phyloP scores from a whole-genome alignment of 2,888 invertebrate species.

The Mimachlamys varia region DNA sequence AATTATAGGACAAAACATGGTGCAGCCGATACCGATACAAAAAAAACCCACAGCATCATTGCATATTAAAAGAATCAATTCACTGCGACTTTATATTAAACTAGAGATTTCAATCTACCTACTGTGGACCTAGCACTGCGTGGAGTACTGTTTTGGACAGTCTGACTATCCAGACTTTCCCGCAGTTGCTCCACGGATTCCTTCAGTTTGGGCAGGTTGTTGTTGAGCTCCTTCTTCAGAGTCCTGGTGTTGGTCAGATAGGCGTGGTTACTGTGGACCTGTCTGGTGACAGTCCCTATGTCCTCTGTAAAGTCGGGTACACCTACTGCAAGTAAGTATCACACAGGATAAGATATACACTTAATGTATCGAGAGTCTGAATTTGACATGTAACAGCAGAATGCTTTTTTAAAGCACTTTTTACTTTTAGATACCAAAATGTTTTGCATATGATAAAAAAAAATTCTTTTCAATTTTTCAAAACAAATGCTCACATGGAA shows the following conservation, averaged over 20 bases:
- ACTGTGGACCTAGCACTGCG: constrained; percentile 60
- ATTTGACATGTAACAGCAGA: too few relatives aligned
- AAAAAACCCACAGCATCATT: too few relatives aligned
- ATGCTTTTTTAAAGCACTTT: too few relatives aligned
- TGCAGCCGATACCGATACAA: too few relatives aligned
- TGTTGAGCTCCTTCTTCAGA: constrained; percentile 66
- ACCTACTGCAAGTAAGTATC: constrained; percentile 59
- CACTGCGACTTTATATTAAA: too few relatives aligned
- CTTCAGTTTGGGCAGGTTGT: constrained; percentile 69
- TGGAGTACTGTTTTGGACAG: constrained; percentile 57
- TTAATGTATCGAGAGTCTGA: too few relatives aligned
- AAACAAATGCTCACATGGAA: too few relatives aligned
- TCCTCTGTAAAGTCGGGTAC: constrained; percentile 69
- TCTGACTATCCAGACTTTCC: constrained; percentile 55
- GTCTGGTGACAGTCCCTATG: constrained; percentile 63
- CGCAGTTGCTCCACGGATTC: constrained; percentile 65
- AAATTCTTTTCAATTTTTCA: too few relatives aligned
- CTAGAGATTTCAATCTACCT: constrained; percentile 27
- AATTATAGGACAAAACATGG: too few relatives aligned
- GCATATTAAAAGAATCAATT: too few relatives aligned
- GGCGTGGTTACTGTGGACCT: constrained; percentile 72
- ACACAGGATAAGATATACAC: not conserved
- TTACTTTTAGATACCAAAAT: too few relatives aligned
- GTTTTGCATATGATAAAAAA: too few relatives aligned
- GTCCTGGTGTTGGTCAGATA: constrained; percentile 65